Conservation (phyloP, 2,888 invertebrate genomes). For the Tortricodes alternella region DNA sequence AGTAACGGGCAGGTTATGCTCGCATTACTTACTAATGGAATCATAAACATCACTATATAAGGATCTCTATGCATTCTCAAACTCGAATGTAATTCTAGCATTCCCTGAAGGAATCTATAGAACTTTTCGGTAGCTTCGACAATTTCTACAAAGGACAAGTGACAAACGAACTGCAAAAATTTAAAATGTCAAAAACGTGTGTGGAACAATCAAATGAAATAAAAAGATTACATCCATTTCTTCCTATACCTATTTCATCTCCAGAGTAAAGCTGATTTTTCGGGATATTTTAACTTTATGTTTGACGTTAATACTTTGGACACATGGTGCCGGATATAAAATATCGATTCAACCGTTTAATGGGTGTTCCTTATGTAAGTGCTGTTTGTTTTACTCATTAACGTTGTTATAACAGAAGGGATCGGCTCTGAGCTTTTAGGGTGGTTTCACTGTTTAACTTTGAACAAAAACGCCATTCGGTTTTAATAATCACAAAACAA, state of each 20-base stretch:
- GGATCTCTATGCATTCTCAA: no score
- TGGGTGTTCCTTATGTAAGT: constrained; percentile 20
- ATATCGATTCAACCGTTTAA: constrained; percentile 24
- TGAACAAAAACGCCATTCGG: constrained; percentile 8
- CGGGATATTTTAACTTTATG: constrained; percentile 2
- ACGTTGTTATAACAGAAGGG: constrained; percentile 29
- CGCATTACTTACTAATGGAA: no score
- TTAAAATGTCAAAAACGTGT: constrained; percentile 2
- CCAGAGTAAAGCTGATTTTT: constrained; percentile 10
- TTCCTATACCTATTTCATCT: no score
- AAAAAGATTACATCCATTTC: constrained; percentile 46
- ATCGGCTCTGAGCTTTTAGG: constrained; percentile 22
- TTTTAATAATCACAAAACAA: background rate
- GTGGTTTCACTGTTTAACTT: constrained; percentile 14
- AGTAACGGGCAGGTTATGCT: no score
- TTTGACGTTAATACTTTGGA: constrained; percentile 17
- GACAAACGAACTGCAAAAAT: constrained; percentile 18
- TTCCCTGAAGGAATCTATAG: background rate
- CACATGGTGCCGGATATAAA: constrained; percentile 22
- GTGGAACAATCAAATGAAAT: constrained; percentile 31
- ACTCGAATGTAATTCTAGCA: no score
- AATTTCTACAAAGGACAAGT: background rate
- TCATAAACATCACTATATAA: no score
- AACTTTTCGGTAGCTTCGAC: background rate
- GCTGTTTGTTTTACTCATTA: constrained; percentile 28